A percentile compares a stretch with the other conserved stretches of the same genome.
These are phyloP conservation scores for Zaprionus lineosus DNA, from an alignment of 2,888 invertebrate genomes.

Conservation along the genomic window DNA sequence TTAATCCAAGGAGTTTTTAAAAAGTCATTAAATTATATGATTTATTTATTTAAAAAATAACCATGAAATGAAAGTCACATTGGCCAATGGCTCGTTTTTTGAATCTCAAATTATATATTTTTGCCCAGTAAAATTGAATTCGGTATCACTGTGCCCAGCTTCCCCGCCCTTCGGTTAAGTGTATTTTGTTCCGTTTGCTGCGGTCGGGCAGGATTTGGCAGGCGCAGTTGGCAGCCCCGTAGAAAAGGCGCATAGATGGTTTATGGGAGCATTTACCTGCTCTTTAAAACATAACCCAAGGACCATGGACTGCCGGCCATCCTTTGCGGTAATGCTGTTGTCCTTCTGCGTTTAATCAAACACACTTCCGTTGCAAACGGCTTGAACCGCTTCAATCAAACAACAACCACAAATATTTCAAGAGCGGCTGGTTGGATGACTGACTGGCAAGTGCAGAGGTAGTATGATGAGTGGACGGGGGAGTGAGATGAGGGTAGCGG, in stretches of 20 bases:
- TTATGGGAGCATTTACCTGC: constrained; percentile 49
- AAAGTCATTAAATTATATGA: no score
- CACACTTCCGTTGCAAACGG: constrained; percentile 77
- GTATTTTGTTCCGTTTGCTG: constrained; percentile 1
- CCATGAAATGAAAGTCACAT: no score
- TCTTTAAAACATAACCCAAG: constrained; percentile 44
- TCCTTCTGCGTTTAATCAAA: constrained; percentile 75
- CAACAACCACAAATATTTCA: constrained; percentile 78
- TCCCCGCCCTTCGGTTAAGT: no score
- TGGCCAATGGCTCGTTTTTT: no score
- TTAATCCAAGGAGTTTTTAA: no score
- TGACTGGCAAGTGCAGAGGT: constrained; percentile 61
- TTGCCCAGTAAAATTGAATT: no score
- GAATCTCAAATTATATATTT: no score
- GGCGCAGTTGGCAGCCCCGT: no score
- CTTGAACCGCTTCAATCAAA: constrained; percentile 76
- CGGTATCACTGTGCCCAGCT: no score
- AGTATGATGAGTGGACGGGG: constrained; percentile 1
- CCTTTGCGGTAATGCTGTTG: constrained; percentile 45
- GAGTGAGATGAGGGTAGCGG: no score
- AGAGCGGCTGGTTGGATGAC: constrained; percentile 66
- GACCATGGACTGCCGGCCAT: constrained; percentile 6
- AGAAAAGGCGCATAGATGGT: not conserved
- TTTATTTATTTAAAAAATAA: no score
- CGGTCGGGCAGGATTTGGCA: constrained; percentile 2